These are phyloP conservation scores for Andrena fulva DNA, from an alignment of 2,888 invertebrate genomes.

Conservation along the genomic window DNA sequence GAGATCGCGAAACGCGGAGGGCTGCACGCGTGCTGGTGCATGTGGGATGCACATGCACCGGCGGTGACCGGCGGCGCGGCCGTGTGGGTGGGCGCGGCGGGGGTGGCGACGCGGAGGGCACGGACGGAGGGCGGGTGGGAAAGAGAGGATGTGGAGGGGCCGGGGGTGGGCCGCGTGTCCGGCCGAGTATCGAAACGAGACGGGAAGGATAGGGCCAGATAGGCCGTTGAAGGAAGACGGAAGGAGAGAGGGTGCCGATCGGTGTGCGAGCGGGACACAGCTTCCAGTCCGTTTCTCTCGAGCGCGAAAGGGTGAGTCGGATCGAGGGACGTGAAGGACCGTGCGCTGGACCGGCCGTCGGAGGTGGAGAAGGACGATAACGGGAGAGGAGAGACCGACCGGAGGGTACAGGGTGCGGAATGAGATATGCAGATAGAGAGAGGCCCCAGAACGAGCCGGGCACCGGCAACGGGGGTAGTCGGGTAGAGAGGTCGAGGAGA, in stretches of 20 bases:
- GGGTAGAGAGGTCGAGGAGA: conserved; percentile 47
- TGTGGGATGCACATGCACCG: conserved; percentile 63
- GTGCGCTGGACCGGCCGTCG: conserved; percentile 55
- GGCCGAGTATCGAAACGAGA: conserved; percentile 55
- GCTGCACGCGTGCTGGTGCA: conserved; percentile 69
- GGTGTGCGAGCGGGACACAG: conserved; percentile 64
- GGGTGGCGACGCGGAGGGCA: conserved; percentile 45
- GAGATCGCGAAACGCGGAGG: conserved; percentile 78
- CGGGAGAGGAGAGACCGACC: conserved; percentile 60
- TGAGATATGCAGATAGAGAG: conserved; percentile 73
- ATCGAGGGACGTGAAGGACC: conserved; percentile 69
- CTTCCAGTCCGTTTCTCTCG: conserved; percentile 73
- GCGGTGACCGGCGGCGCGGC: conserved; percentile 54
- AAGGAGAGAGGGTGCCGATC: conserved; percentile 47
- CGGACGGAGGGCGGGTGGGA: conserved; percentile 22
- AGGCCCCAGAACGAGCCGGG: conserved; percentile 52
- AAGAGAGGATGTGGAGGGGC: conserved; percentile 7
- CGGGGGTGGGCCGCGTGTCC: conserved; percentile 52
- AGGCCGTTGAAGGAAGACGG: conserved; percentile 62
- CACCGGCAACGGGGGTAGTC: conserved; percentile 26
- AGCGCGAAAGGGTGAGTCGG: conserved; percentile 67
- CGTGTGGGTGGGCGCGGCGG: conserved; percentile 64
- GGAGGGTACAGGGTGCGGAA: conserved; percentile 65
- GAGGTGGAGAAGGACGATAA: conserved; percentile 70
- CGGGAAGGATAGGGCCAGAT: conserved; percentile 68